Conservation (phyloP, 2,797 vertebrate species). For the Chrysolophus pictus region DNA sequence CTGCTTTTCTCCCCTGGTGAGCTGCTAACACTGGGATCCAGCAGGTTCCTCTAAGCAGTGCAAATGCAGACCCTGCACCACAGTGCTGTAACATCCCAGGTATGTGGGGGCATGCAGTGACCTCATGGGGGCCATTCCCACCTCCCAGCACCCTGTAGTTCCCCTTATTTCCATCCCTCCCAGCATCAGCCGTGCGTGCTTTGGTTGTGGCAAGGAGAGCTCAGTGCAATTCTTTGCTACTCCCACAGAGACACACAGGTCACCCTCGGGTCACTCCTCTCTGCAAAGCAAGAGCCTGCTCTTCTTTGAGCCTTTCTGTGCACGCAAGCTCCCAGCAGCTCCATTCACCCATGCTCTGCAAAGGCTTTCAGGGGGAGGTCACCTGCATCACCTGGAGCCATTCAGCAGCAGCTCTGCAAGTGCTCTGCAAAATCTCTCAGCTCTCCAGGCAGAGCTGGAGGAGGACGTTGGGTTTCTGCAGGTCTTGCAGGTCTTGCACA, state of each 20-base stretch:
- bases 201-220: not conserved
- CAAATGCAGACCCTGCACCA: accelerated
- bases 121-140: not conserved
- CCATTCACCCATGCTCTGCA: not conserved
- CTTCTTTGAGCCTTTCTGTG: slow-evolving; percentile 40
- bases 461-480: not conserved
- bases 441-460: not conserved
- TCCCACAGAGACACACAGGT: not conserved
- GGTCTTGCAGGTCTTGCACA: not conserved
- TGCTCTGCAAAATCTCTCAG: not conserved
- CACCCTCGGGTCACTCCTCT: not conserved
- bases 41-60: accelerated
- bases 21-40: accelerated
- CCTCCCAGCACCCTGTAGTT: accelerated
- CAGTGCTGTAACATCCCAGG: not conserved
- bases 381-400: not conserved
- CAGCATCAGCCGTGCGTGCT: accelerated
- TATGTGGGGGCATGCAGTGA: not conserved
- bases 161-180: accelerated
- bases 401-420: not conserved
- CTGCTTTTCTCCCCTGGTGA: not conserved
- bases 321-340: not conserved
- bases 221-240: not conserved
- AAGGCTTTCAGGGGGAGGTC: not conserved
- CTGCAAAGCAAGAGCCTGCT: not conserved